Percentiles rank a stretch among this genome's conserved stretches.
Conservation (phyloP, 2,888 invertebrate genomes). For the Archaeoteleia sp. region DNA sequence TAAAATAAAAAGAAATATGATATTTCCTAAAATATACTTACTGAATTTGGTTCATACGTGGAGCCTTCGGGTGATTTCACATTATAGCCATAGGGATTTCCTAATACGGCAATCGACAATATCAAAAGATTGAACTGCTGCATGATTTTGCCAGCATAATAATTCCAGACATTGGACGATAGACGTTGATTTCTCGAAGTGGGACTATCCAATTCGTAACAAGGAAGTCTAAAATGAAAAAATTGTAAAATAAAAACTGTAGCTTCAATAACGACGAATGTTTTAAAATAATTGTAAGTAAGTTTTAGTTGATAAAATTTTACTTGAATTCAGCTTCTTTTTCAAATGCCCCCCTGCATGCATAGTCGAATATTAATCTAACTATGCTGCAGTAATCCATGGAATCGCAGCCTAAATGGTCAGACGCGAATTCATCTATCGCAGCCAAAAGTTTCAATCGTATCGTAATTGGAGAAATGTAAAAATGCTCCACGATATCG, state of each 20-base stretch:
- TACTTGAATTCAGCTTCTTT: constrained; percentile 66
- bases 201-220: constrained; percentile 79
- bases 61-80: constrained; percentile 61
- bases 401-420: constrained; percentile 53
- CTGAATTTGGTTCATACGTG: constrained; percentile 62
- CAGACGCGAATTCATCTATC: constrained; percentile 59
- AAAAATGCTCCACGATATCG: constrained; percentile 77
- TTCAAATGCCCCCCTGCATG: constrained; percentile 65
- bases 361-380: constrained; percentile 66
- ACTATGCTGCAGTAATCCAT: constrained; percentile 66
- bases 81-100: constrained; percentile 82
- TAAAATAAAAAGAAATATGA: neutral
- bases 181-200: constrained; percentile 77
- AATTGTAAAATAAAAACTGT: neutral
- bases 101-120: constrained; percentile 85
- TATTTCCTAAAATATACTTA: constrained; percentile 38
- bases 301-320: too few species aligned
- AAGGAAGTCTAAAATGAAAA: constrained; percentile 79
- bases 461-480: constrained; percentile 79
- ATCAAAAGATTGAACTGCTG: constrained; percentile 89
- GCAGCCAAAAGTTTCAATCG: constrained; percentile 78
- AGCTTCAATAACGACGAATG: neutral
- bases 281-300: too few species aligned
- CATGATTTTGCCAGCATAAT: constrained; percentile 83
- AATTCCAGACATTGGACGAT: constrained; percentile 78